A percentile compares a stretch with the other conserved stretches of the same genome.
Evolutionary conservation across 1,140 invertebrate genomes (phyloP).

Genomic region (Macrobrachium nipponense): DNA sequence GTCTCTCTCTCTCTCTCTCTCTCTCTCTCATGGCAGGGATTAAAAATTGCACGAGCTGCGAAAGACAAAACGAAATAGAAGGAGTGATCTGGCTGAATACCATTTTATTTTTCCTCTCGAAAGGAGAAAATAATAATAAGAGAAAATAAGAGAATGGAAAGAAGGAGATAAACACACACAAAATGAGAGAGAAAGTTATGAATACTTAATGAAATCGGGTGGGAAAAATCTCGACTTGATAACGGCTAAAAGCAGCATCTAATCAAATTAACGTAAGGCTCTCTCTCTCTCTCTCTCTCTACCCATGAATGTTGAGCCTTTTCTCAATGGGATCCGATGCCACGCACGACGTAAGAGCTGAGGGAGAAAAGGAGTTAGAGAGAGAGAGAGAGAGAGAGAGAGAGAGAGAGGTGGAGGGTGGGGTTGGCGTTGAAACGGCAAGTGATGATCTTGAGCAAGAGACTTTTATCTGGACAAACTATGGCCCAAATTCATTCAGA

Average conservation of each 20-base stretch:
- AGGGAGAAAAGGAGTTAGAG: neutral
- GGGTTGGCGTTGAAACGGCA: too few species aligned
- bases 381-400: neutral
- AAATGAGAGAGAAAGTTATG: neutral
- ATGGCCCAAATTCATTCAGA: too few species aligned
- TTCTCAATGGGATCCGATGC: neutral
- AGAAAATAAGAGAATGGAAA: neutral
- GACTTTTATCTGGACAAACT: too few species aligned
- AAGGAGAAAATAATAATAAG: neutral
- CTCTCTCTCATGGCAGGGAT: neutral
- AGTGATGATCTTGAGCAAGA: too few species aligned
- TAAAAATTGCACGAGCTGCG: neutral
- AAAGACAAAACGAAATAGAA: neutral
- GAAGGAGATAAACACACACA: neutral
- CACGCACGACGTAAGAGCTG: neutral
- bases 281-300: neutral
- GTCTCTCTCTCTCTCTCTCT: constrained; percentile 4
- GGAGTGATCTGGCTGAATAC: neutral
- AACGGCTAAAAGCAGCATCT: too few species aligned
- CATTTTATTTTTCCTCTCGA: neutral
- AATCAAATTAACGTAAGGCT: neutral
- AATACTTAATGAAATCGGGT: too few species aligned
- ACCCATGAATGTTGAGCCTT: neutral
- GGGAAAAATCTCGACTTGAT: too few species aligned
- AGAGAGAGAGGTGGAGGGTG: neutral